Conservation (phyloP, 2,113 vertebrate species). For the Ceratotherium simum region DNA sequence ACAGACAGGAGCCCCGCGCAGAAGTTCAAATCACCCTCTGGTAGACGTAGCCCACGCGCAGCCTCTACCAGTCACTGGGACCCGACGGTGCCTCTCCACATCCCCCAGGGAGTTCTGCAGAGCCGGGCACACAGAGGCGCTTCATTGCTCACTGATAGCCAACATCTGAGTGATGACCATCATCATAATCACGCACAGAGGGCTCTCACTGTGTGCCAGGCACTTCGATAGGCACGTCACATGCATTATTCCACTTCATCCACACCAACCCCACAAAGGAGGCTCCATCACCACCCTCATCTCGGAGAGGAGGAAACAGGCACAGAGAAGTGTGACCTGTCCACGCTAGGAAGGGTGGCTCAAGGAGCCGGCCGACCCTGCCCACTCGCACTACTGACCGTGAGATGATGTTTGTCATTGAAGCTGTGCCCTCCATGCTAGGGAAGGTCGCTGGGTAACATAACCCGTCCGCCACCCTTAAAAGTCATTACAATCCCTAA, state of each 20-base stretch:
- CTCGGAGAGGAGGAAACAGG: neutral
- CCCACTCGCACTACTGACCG: accelerated
- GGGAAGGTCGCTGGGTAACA: neutral
- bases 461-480: neutral
- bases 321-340: neutral
- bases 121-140: neutral
- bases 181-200: neutral
- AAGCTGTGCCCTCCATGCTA: neutral
- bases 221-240: accelerated
- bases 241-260: accelerated
- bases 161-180: neutral
- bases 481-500: neutral
- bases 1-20: accelerated
- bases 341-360: accelerated
- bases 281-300: neutral
- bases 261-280: neutral
- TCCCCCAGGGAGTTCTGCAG: neutral
- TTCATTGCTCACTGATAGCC: neutral
- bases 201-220: neutral
- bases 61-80: neutral
- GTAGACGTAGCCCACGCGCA: neutral
- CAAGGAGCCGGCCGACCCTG: accelerated
- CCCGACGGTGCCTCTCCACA: accelerated
- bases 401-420: neutral
- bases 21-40: neutral